Conservation (phyloP, 2,113 vertebrate species). For the Paralichthys olivaceus region DNA sequence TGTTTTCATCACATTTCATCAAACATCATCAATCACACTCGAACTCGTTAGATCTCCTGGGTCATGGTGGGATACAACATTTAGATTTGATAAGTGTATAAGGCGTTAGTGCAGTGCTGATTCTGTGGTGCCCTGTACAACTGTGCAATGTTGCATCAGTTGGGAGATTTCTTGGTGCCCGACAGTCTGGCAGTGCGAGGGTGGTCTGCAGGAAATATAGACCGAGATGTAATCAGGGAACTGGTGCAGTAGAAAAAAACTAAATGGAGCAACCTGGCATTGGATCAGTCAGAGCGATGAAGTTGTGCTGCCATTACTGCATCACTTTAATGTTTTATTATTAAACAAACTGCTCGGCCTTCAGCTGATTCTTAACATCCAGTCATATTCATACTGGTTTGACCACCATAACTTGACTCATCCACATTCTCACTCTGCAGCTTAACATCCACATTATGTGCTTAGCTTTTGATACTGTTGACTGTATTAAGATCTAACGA, state of each 20-base stretch:
- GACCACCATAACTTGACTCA: not conserved
- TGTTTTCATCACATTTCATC: not conserved
- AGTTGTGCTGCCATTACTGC: not conserved
- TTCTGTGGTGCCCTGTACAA: slow-evolving; percentile 9
- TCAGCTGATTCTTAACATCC: slow-evolving; percentile 3
- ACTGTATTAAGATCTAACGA: slow-evolving; percentile 2
- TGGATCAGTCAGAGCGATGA: not conserved
- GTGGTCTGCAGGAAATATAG: slow-evolving; percentile 51
- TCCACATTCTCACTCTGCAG: not conserved
- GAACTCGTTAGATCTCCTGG: not conserved
- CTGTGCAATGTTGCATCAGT: slow-evolving; percentile 19
- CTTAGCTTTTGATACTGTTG: not conserved
- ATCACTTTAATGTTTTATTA: slow-evolving; percentile 16
- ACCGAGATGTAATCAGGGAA: slow-evolving; percentile 51
- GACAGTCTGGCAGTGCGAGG: slow-evolving; percentile 49
- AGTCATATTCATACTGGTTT: not conserved
- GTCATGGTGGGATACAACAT: not conserved
- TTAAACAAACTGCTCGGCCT: not conserved
- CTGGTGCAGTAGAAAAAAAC: slow-evolving; percentile 28
- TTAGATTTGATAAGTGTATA: not conserved
- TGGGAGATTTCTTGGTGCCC: slow-evolving; percentile 53
- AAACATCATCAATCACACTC: not conserved
- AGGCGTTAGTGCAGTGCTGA: not conserved
- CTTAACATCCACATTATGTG: not conserved
- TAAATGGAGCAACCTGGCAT: not conserved